These are phyloP conservation scores for Microdon myrmicae DNA, from an alignment of 2,888 invertebrate genomes.

Conservation along the genomic window DNA sequence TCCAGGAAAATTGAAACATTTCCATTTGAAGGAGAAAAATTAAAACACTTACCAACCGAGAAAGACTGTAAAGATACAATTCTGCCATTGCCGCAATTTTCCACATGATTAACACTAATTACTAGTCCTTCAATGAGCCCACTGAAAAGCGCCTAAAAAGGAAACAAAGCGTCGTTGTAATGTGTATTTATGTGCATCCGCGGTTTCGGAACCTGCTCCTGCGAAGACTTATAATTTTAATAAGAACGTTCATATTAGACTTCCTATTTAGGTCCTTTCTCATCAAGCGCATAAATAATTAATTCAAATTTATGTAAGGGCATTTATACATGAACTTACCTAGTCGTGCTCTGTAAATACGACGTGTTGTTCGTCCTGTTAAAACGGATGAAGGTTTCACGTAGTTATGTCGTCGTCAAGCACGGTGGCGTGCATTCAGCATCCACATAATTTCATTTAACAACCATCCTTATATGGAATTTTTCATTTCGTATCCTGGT, in stretches of 20 bases:
- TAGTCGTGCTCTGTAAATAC: no score
- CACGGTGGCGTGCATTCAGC: slow-evolving; percentile 11
- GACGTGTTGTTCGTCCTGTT: slow-evolving; percentile 2
- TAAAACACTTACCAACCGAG: slow-evolving; percentile 7
- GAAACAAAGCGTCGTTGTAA: neutral
- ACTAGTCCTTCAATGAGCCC: no score
- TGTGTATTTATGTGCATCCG: no score
- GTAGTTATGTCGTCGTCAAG: neutral
- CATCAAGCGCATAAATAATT: slow-evolving; percentile 31
- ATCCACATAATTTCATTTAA: slow-evolving; percentile 43
- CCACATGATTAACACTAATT: slow-evolving; percentile 35
- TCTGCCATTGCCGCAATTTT: slow-evolving; percentile 2
- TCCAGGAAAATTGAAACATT: slow-evolving; percentile 34
- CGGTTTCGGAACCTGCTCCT: neutral
- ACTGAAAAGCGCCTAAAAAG: no score
- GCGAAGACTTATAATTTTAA: neutral
- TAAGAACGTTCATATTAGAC: neutral
- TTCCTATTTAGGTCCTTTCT: neutral
- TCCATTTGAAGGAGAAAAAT: slow-evolving; percentile 24
- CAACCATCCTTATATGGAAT: slow-evolving; percentile 24
- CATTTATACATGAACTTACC: slow-evolving; percentile 10
- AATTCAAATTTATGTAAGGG: slow-evolving; percentile 33
- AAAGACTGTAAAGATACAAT: no score
- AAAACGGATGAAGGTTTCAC: slow-evolving; percentile 23
- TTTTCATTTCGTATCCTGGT: slow-evolving; percentile 9